Evolutionary conservation across 1,140 invertebrate genomes (phyloP), one percentile per base, ranked within the genome.

Genomic region (Vanessa tameamea): DNA sequence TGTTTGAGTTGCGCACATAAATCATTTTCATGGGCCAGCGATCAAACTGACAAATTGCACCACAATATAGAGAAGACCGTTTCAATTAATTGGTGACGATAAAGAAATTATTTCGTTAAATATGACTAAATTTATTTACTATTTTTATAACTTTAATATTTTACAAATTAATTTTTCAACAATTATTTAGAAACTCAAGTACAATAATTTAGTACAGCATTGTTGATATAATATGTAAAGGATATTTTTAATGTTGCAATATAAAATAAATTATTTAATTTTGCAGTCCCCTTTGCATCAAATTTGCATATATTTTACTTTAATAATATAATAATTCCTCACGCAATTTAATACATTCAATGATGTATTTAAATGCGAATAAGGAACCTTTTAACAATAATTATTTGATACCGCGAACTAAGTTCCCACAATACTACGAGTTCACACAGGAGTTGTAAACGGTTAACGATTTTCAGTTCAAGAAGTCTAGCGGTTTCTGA

Each of bases 1-100:
- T 23, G 53, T 23, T 20, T 57, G 53, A 57, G 11, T 57, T 57
- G 23, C 20, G n/a, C 53, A 57, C 53, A 67, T 67, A 67, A 53
- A 69, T 69, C 31, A 16, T 23, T 69, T 69, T 69, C 66, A 69
- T n/a, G 53, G 53, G 16, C 14, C 31, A 61, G 8, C 15, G 55
- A 69, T 23, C 31, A 12, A 43, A 74, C 75, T 78, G 80, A 85
- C 87, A 87, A 88, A 87, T 90, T 90, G 83, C 82, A 80, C 78
- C 80, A 73, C 77, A 67, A 75, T 69, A 79, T 15, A 57, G 70
- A 79, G 70, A 43, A 43, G 78, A 84, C 84, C 84, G 86, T 85
- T 86, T 87, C 88, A 86, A 86, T 82, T 90, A 90, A 90, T 90
- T 89, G 88, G 85, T 79, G 83, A 87, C 87, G 89, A 88, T 89